A percentile compares a stretch with the other conserved stretches of the same genome.
Evolutionary conservation across 2,113 vertebrate genomes (phyloP).

Genomic region (Microcebus lehilahytsara): DNA sequence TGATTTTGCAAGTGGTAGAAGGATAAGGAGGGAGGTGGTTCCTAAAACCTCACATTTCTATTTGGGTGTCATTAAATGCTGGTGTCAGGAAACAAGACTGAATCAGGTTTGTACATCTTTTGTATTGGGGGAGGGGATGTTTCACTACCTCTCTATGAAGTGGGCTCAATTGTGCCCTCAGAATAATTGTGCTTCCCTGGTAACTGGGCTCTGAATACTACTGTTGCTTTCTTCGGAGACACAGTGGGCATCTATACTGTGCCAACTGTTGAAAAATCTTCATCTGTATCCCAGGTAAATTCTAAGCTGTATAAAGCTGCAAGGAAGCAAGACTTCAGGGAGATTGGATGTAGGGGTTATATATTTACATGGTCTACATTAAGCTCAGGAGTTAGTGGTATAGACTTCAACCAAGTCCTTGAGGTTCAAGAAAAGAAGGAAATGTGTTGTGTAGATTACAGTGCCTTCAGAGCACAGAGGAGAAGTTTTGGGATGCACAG

Average conservation of each 20-base stretch:
- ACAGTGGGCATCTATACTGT: background rate
- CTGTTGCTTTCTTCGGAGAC: background rate
- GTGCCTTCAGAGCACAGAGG: background rate
- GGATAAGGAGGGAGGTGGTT: background rate
- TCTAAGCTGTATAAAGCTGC: background rate
- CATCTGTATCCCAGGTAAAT: background rate
- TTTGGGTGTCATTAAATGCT: background rate
- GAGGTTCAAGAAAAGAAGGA: background rate
- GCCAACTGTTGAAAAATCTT: background rate
- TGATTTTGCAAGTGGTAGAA: background rate
- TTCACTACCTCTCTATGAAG: background rate
- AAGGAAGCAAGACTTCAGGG: background rate
- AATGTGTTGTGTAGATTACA: background rate
- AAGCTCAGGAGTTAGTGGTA: background rate
- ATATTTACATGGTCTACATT: background rate
- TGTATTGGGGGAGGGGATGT: background rate
- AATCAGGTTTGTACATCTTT: background rate
- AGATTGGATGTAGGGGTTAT: background rate
- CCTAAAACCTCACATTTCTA: background rate
- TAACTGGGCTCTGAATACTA: background rate
- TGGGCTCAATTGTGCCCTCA: background rate
- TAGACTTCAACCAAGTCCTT: background rate
- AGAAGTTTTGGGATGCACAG: background rate
- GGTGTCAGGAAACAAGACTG: background rate
- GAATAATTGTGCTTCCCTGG: background rate